These are phyloP conservation scores for Trinectes maculatus DNA, from an alignment of 2,113 vertebrate genomes.

Conservation along the genomic window DNA sequence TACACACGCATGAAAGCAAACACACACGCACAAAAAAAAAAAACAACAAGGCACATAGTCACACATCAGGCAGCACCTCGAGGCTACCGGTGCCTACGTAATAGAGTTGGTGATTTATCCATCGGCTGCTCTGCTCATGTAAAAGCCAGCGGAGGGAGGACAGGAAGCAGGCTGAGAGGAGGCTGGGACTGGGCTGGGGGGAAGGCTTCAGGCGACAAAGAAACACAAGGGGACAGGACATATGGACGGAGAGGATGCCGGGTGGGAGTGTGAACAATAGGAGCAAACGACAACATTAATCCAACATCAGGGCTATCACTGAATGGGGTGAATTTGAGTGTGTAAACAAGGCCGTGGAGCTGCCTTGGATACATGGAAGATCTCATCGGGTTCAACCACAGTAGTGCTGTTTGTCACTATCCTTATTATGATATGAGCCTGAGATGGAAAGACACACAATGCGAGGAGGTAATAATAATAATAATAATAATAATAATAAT, in stretches of 20 bases:
- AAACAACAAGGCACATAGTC: slow-evolving; percentile 11
- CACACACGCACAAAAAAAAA: not conserved
- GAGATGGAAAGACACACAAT: not conserved
- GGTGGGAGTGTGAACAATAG: slow-evolving; percentile 34
- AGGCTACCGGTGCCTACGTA: slow-evolving; percentile 53
- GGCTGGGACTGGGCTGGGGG: slow-evolving; percentile 34
- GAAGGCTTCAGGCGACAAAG: slow-evolving; percentile 28
- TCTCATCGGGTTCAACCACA: not conserved
- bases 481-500: not conserved
- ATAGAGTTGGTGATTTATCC: slow-evolving; percentile 69
- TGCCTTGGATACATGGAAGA: slow-evolving; percentile 36
- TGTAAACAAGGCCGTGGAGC: slow-evolving; percentile 53
- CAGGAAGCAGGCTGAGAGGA: slow-evolving; percentile 27
- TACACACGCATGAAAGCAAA: not conserved
- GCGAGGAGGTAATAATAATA: not conserved
- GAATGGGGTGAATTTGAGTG: slow-evolving; percentile 17
- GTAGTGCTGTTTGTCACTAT: slow-evolving; percentile 11
- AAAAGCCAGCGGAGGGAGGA: slow-evolving; percentile 60
- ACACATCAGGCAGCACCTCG: slow-evolving; percentile 26
- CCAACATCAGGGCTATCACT: slow-evolving; percentile 34
- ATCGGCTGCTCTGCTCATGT: slow-evolving; percentile 65
- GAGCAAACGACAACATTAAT: slow-evolving; percentile 54
- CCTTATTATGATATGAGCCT: slow-evolving; percentile 9
- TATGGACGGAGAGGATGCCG: slow-evolving; percentile 29
- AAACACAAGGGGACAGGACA: slow-evolving; percentile 39